These are phyloP conservation scores for Byasa hedistus DNA, from an alignment of 2,888 invertebrate species.

Conservation along the genomic window DNA sequence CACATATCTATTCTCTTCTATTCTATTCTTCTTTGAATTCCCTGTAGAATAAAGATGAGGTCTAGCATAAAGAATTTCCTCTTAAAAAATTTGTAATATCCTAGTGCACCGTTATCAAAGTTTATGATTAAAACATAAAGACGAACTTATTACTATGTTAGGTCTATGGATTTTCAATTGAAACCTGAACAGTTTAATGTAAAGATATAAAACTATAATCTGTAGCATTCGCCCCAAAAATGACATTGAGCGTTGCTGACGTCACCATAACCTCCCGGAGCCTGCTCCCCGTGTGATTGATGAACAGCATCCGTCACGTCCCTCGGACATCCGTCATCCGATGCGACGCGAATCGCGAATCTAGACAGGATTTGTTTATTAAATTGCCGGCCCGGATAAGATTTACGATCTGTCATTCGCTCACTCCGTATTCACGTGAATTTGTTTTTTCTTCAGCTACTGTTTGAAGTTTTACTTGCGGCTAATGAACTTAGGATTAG, in stretches of 20 bases:
- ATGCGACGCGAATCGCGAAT: slow-evolving; percentile 25
- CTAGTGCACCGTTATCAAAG: too few species aligned
- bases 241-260: slow-evolving; percentile 3
- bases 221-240: background rate
- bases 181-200: background rate
- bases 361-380: slow-evolving; percentile 25
- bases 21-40: too few species aligned
- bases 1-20: too few species aligned
- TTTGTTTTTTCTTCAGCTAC: background rate
- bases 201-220: background rate
- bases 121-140: too few species aligned
- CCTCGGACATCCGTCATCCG: slow-evolving; percentile 27
- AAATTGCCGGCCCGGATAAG: slow-evolving; percentile 19
- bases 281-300: slow-evolving; percentile 26
- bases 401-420: slow-evolving; percentile 25
- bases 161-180: too few species aligned
- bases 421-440: background rate
- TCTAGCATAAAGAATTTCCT: too few species aligned
- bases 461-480: background rate
- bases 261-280: slow-evolving; percentile 1
- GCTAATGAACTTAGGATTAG: too few species aligned
- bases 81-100: too few species aligned
- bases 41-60: too few species aligned
- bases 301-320: slow-evolving; percentile 25
- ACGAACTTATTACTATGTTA: too few species aligned